Evolutionary conservation across 2,888 invertebrate genomes (phyloP).

Genomic region (Didymodactylos carnosus): DNA sequence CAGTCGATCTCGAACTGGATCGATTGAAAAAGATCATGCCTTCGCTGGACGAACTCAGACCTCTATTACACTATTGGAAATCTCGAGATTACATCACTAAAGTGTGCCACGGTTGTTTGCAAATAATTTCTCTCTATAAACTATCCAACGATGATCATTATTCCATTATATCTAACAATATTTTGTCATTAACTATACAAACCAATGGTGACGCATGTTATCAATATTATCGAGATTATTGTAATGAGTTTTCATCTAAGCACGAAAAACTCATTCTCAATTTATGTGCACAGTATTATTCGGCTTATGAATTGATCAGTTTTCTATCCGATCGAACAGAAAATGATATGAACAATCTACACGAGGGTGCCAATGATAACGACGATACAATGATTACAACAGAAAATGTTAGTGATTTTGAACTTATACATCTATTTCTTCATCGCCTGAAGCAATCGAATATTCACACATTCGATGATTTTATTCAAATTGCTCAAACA

Average conservation of each 20-base stretch:
- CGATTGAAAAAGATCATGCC: no score
- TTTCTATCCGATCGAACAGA: not conserved
- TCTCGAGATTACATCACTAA: not conserved
- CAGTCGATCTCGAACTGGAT: no score
- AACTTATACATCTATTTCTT: not conserved
- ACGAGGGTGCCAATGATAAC: not conserved
- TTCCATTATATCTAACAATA: not conserved
- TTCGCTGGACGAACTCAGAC: not conserved
- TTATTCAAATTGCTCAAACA: not conserved
- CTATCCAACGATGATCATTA: no score
- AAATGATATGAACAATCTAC: not conserved
- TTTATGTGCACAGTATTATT: not conserved
- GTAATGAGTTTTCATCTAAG: not conserved
- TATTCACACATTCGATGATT: not conserved
- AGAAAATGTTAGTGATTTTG: not conserved
- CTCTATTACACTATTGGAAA: not conserved
- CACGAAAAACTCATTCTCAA: no score
- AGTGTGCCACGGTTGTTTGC: not conserved
- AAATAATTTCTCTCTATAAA: not conserved
- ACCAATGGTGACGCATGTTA: not conserved
- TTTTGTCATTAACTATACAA: not conserved
- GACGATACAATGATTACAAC: not conserved
- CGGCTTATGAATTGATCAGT: not conserved
- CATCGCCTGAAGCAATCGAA: no score
- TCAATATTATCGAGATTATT: not conserved